These are phyloP conservation scores for Nasonovia ribisnigri DNA, from an alignment of 2,888 invertebrate genomes.

Conservation along the genomic window DNA sequence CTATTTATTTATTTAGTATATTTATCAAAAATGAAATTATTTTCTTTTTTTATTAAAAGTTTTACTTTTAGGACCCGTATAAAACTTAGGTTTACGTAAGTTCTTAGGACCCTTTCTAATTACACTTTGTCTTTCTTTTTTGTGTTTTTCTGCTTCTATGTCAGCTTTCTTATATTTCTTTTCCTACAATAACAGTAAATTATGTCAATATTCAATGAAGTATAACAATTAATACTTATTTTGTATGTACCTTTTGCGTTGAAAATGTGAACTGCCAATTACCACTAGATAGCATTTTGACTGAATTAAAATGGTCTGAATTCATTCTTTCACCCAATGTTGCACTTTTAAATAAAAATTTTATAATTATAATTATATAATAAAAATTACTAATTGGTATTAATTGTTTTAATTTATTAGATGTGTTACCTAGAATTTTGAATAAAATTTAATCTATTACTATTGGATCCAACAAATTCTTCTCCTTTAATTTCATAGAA, in stretches of 20 bases:
- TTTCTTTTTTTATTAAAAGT: conserved; percentile 46
- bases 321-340: conserved; percentile 82
- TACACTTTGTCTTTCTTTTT: conserved; percentile 79
- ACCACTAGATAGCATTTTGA: conserved; percentile 76
- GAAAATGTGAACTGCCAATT: conserved; percentile 86
- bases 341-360: conserved; percentile 72
- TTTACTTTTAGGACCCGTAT: conserved; percentile 56
- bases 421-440: conserved; percentile 47
- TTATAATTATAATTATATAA: conserved; percentile 66
- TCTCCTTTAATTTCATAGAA: conserved; percentile 76
- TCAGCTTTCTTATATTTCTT: conserved; percentile 69
- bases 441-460: conserved; percentile 20
- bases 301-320: conserved; percentile 74
- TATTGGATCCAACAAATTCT: conserved; percentile 72
- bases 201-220: not conserved
- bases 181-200: conserved; percentile 67
- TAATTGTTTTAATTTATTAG: not conserved
- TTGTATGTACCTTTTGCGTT: conserved; percentile 73
- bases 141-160: conserved; percentile 77
- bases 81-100: conserved; percentile 66
- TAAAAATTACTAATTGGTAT: not conserved
- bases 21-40: not conserved
- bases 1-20: not conserved
- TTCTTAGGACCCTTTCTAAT: conserved; percentile 70
- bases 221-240: not conserved